Evolutionary conservation across 2,888 invertebrate species (phyloP).

Genomic region (Venusia cambrica): DNA sequence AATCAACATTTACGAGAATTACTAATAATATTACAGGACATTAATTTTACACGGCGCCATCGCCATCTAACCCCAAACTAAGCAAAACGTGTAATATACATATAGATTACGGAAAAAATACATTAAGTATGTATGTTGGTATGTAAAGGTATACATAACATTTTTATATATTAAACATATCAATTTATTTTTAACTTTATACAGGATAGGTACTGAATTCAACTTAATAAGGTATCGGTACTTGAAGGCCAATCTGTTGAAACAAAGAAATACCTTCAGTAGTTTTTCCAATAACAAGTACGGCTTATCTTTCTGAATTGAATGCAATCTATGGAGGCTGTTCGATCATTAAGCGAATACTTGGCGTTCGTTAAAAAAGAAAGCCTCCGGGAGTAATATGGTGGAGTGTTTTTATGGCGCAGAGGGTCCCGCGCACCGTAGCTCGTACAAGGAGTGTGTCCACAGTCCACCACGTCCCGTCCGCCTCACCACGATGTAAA

Average conservation of each 20-base stretch:
- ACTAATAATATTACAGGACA: no score
- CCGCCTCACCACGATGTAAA: slow-evolving; percentile 70
- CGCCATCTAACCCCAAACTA: no score
- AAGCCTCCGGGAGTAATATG: slow-evolving; percentile 64
- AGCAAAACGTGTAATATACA: no score
- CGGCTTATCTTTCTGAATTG: slow-evolving; percentile 40
- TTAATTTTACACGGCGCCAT: no score
- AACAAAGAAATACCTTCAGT: slow-evolving; percentile 5
- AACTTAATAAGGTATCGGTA: not conserved
- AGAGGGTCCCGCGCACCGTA: slow-evolving; percentile 61
- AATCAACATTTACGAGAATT: no score
- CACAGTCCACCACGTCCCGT: slow-evolving; percentile 67
- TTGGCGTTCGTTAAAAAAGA: slow-evolving; percentile 58
- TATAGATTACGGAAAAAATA: no score
- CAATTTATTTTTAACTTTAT: no score
- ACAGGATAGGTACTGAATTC: not conserved
- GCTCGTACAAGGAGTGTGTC: slow-evolving; percentile 70
- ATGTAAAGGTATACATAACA: no score
- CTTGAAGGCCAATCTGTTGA: not conserved
- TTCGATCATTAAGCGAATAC: slow-evolving; percentile 64
- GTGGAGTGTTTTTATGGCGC: slow-evolving; percentile 60
- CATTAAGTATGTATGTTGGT: no score
- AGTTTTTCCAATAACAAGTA: slow-evolving; percentile 20
- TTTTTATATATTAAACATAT: no score
- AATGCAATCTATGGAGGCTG: slow-evolving; percentile 52